Evolutionary conservation across 2,113 vertebrate genomes (phyloP), one percentile per base, ranked within the genome.

Genomic region (Siniperca chuatsi): DNA sequence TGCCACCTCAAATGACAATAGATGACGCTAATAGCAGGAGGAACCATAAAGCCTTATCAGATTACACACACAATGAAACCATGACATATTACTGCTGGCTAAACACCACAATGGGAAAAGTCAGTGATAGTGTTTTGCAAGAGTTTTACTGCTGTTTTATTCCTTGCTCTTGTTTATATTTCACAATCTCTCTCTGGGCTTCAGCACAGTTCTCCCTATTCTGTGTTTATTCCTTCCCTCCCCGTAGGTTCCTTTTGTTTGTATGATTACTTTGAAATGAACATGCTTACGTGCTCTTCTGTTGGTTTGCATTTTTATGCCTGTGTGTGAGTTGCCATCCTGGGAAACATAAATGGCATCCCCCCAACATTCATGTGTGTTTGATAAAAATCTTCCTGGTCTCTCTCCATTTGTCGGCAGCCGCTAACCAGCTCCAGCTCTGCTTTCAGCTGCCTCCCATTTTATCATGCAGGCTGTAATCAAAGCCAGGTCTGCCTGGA

Each of bases 371-470:
- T 80, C 88, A 87, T 91, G 78, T 90, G 85, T 85, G 79, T 93
- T 84, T 94, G 94, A 96, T 94, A 75, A 94, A 95, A 96, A 94
- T 92, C 92, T 87, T 93, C 88, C 92, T 93, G 73, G 90, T 78
- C 85, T 78, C 89, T 79, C 87, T 88, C 92, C 91, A 93, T 88
- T 84, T 94, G 89, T 93, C 57, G 68, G 85, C 81, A 92, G 92
- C 72, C 79, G 10, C 82, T 94, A 96, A 95, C 79, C 82, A 90
- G 74, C 88, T 92, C 91, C 92, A 94, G 93, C 82, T 85, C 86
- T 78, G 83, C 87, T 86, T 86, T 94, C 94, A 91, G 90, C 92
- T 95, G 93, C 79, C 91, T 94, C 84, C 80, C 84, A 83, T 92
- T 95, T 93, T 90, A 92, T 92, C 90, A 90, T 91, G 89, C 83